Base-by-base conservation (phyloP, 2,888 invertebrate species). In the Trissolcus japonicus region DNA sequence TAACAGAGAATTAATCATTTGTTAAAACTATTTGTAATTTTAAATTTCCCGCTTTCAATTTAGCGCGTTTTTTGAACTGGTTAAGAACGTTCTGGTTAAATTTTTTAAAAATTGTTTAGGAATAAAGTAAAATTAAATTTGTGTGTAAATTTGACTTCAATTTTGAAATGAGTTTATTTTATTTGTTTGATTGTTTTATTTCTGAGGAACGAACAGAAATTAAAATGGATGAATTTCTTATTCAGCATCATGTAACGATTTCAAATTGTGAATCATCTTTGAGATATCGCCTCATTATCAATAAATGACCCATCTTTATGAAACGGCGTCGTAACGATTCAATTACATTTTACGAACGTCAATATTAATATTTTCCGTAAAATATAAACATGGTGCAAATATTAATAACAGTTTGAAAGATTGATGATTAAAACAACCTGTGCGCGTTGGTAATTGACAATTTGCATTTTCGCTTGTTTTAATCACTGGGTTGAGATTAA, bases 301-400 rank as follows among this genome's bases (percentile, higher is more conserved):
- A 17, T 53, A 53, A 61, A 61, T 25, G 51, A 43, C 43, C 53
- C 40, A 63, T 65, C 41, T n/a, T 65, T 25, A 53, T 41, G 19
- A 65, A 65, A 16, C 50, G 50, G 35, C 50, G 29, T 50, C 21
- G 56, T 66, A 57, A 66, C 40, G 21, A 48, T 57, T 68, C 60
- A 68, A 68, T 68, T 68, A 48, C 35, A 60, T 60, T 60, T 60
- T 21, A 54, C 21, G 16, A 40, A 67, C 17, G 29, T 6, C 41
- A 54, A 50, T 61, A 69, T 55, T 69, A 69, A 61, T 69, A 61
- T 69, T 69, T 40, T 61, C 9, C 62, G 35, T 51, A 56, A 62
- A 62, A 62, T 43, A 71, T 57, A 62, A 57, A 71, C 57, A 51
- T 19, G 9, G 56, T 1, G 41, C 41, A 53, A 51, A 62, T 71